A percentile compares a stretch with the other conserved stretches of the same genome.
These are phyloP conservation scores for Deilephila porcellus DNA, from an alignment of 2,888 invertebrate genomes.

Conservation along the genomic window DNA sequence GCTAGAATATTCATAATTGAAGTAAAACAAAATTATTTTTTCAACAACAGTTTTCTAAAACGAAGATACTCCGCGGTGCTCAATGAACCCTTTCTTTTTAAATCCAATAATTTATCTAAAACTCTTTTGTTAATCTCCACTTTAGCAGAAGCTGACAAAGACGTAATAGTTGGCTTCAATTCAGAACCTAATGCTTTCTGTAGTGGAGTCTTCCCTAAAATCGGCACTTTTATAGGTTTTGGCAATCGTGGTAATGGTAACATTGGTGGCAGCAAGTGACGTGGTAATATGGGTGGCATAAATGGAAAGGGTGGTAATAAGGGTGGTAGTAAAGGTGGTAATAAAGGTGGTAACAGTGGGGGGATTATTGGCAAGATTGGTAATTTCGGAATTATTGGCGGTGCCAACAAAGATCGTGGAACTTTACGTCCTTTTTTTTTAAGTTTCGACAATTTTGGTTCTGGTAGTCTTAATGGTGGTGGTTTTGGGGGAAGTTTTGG, in stretches of 20 bases:
- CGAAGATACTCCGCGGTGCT: conserved; percentile 56
- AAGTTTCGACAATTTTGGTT: conserved; percentile 28
- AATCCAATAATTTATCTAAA: conserved; percentile 53
- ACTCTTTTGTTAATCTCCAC: conserved; percentile 44
- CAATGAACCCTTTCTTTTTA: conserved; percentile 59
- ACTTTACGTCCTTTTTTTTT: conserved; percentile 36
- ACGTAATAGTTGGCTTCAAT: conserved; percentile 45
- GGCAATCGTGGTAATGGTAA: conserved; percentile 43
- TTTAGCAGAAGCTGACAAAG: conserved; percentile 25
- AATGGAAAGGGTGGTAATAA: conserved; percentile 43
- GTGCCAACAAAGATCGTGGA: conserved; percentile 35
- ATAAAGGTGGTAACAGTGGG: conserved; percentile 41
- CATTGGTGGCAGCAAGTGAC: conserved; percentile 41
- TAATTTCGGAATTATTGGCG: conserved; percentile 39
- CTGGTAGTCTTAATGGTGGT: conserved; percentile 37
- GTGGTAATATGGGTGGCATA: conserved; percentile 42
- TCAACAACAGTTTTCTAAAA: conserved; percentile 58
- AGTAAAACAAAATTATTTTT: conserved; percentile 18
- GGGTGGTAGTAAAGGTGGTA: conserved; percentile 43
- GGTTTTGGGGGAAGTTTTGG: conserved; percentile 47
- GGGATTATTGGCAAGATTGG: conserved; percentile 37
- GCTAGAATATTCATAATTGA: neutral
- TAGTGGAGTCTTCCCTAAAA: conserved; percentile 48
- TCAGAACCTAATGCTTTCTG: conserved; percentile 52
- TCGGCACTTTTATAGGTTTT: conserved; percentile 52